Evolutionary conservation across 2,797 vertebrate genomes (phyloP), one percentile per base, ranked within the genome.

Genomic region (Neomorphus geoffroyi): DNA sequence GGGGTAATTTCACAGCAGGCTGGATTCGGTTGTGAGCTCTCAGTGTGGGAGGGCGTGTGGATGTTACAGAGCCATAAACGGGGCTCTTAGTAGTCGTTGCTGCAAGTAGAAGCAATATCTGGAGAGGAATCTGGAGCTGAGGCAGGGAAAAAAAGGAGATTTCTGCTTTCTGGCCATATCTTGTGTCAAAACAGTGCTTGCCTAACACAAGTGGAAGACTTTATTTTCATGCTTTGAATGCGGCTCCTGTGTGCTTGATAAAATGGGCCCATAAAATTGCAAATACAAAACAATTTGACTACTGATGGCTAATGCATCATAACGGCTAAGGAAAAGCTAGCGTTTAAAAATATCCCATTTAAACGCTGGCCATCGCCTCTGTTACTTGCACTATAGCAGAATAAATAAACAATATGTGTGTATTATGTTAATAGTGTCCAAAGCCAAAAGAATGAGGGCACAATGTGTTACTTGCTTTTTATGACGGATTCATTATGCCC

Each of bases 201-300:
- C 90, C 80, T 86, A 88, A 86, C 87, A 53, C 51, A 82, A 94
- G 85, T 74, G 65, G 87, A 92, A 77, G 80, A 77, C 80, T 97
- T 95, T 65, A 93, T 94, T 91, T 70, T 85, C 4, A 6, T 75
- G 89, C 91, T 93, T 61, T 90, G 90, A 91, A 87, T 93, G 94
- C 94, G 46, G 80, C 91, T 81, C 85, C 92, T 45, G 72, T 65
- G 92, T 89, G 88, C 84, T 94, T 95, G 96, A 96, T 77, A 70
- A 95, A 97, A 97, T 77, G 90, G 61, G 66, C n/a, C 93, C 92
- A 97, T 96, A 96, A 96, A 96, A 95, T 87, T 96, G 96, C 95
- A 95, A 96, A 96, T 93, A 93, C 35, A 30, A 94, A 70, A 96
- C 96, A 96, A 96, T 96, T 96, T 92, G 93, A 81, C 89, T 91